Evolutionary conservation across 2,113 vertebrate species (phyloP), one percentile per base, ranked within the genome.

Genomic region (Theristicus caerulescens): DNA sequence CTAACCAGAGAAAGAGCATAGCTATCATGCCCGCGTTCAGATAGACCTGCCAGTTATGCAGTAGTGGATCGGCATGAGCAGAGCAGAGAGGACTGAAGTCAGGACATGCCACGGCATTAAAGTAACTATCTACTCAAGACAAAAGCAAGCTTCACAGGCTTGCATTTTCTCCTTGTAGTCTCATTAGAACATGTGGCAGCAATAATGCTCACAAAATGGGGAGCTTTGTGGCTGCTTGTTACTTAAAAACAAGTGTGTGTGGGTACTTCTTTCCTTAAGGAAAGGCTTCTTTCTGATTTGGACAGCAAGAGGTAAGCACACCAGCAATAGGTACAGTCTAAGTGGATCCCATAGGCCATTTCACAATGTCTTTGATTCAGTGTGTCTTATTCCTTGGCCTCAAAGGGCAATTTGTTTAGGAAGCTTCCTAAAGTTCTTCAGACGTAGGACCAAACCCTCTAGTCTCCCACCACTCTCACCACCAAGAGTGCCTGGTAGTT

Each of bases 1-100:
- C 92, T 94, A 86, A 93, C 70, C 74, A 93, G 80, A 80, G 83
- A 94, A 87, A 88, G 52, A 90, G 58, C 24, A 40, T 47, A 95
- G 57, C 73, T 81, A 85, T 42, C 58, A 52, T 3, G 42, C 20
- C 72, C 5, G 5, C 20, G 40, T 88, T 96, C 69, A 90, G 83
- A 86, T 25, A 72, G 76, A 94, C 49, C 51, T 92, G 38, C 57
- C 85, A 71, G 54, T 70, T 83, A 57, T 5, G 38, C 57, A 79
- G 52, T 61, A 86, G 81, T 51, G 57, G 38, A 94, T 81, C 71
- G 36, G 9, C 2, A 1, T 27, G 73, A 70, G 70, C 34, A 57
- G 44, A 74, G 34, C 9, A 0, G 46, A 86, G 34, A 72, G 13
- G 26, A 80, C 17, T 44, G 26, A 29, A 73, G 44, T 73, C 26